Percentiles rank a stretch among this genome's conserved stretches.
Evolutionary conservation across 2,888 invertebrate species (phyloP).

Genomic region (Zygogramma bicolorata): DNA sequence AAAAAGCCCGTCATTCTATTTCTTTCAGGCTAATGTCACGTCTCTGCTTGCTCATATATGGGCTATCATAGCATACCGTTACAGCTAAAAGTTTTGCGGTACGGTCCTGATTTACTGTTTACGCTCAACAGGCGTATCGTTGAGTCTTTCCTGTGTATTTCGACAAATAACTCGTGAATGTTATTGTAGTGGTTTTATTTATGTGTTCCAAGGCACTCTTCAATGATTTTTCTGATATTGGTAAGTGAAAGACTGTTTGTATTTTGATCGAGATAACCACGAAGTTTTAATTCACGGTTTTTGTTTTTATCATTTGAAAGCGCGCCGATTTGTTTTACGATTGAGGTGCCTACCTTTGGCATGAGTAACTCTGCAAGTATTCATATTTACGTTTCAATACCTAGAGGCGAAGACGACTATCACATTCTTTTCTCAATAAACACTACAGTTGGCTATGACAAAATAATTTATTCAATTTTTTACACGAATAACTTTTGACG

Average conservation of each 20-base stretch:
- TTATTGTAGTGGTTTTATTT: conserved; percentile 54
- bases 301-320: not conserved
- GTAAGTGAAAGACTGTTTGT: conserved; percentile 46
- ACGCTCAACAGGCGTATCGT: conserved; percentile 71
- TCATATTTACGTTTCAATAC: conserved; percentile 11
- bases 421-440: not conserved
- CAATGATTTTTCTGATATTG: conserved; percentile 59
- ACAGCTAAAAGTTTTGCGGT: conserved; percentile 42
- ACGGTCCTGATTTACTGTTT: conserved; percentile 71
- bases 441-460: not conserved
- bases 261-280: not conserved
- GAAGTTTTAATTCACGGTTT: not conserved
- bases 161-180: conserved; percentile 57
- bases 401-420: not conserved
- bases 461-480: not conserved
- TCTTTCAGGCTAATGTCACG: conserved; percentile 34
- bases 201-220: conserved; percentile 61
- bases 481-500: not conserved
- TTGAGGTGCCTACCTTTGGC: not conserved
- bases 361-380: conserved; percentile 35
- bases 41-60: conserved; percentile 32
- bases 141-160: conserved; percentile 60
- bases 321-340: not conserved
- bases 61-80: conserved; percentile 40
- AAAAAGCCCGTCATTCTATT: conserved; percentile 29